Base-by-base conservation (phyloP, 37 sponge, comb jelly and placozoan species). In the Beroe forskalii region DNA sequence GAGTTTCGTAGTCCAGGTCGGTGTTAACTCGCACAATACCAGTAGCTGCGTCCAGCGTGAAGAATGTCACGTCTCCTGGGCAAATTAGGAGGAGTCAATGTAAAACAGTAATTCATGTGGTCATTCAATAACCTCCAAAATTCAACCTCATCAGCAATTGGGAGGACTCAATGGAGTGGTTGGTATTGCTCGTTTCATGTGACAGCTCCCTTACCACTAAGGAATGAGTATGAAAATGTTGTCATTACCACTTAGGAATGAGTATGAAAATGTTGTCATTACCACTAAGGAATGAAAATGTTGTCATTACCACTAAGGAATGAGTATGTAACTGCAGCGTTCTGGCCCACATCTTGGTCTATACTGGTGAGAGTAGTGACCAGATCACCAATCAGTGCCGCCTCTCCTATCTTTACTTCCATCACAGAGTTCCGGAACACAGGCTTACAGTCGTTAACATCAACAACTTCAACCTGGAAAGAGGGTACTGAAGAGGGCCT, bases 381-480 rank as follows among this genome's bases (percentile, higher is more conserved):
- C 72, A 69, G 72, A 37, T 69, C 72, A 4, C 72, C 72, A 9
- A 69, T 33, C 4, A 2, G 2, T 6, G 72, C 72, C 17, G 9
- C 72, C 72, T 69, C 72, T 8, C 72, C 38, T 20, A 69, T 32
- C 1, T 32, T 33, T 37, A 69, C 72, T 37, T 69, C 72, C 72
- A 69, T 69, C 4, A 69, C 72, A 27, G 72, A 19, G 32, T 37
- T 69, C 1, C 72, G 72, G 72, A 69, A 69, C 72, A 69, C 72
- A 14, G 72, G 72, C 72, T 69, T 69, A 36, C 72, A 69, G 39
- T 69, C 72, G 72, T 69, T 69, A 32, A 69, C 72, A 69, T 69
- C 72, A 27, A 69, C 27, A 27, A 69, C 72, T 17, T 32, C 32
- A 27, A 69, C 72, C 72, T 69, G 72, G 35, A 36, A 69, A 48